Base-by-base conservation (phyloP, 2,888 invertebrate species). In the Parnassius glacialis region DNA sequence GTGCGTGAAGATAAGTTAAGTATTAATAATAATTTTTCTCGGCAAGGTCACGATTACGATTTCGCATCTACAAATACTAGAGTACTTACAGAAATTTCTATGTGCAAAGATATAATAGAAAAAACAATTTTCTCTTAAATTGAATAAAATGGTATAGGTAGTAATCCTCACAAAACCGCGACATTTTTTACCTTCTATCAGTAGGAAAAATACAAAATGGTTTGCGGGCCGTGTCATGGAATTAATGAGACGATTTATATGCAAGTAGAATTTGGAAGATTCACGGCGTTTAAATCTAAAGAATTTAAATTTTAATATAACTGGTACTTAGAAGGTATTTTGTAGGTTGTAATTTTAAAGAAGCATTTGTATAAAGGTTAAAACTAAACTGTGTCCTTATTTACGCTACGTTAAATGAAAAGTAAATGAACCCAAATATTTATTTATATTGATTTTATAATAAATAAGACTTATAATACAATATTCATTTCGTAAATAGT, bases 181-280 rank as follows among this genome's bases (percentile, higher is more conserved):
- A 70, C 69, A 68, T 73, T 76, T 34, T 67, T 61, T 42, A 51
- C 58, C 44, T 44, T 56, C 50, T 20, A 45, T 47, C 42, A 62
- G 67, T 64, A 56, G 63, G 64, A 70, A 70, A 71, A 74, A 72
- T 73, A 74, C 74, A 74, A 73, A 79, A 76, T 66, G 74, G 68
- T 70, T 67, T 66, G 69, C 62, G 70, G 66, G 67, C 67, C 84
- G 81, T 84, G 85, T 71, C 79, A 65, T 65, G 47, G 84, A 83
- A 84, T 84, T 81, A 86, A 86, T 85, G 84, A 84, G 83, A 76
- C 75, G 78, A 84, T 85, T 84, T 83, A 79, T 84, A 82, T 79
- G 71, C 68, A 67, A 66, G 65, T 59, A 68, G 70, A 75, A 73
- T 75, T 74, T 72, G 68, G 71, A 75, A 62, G 65, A 63, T 73